Percentiles rank a stretch among this genome's conserved stretches.
Conservation (phyloP, 2,797 vertebrate species). For the Gymnothorax javanicus region DNA sequence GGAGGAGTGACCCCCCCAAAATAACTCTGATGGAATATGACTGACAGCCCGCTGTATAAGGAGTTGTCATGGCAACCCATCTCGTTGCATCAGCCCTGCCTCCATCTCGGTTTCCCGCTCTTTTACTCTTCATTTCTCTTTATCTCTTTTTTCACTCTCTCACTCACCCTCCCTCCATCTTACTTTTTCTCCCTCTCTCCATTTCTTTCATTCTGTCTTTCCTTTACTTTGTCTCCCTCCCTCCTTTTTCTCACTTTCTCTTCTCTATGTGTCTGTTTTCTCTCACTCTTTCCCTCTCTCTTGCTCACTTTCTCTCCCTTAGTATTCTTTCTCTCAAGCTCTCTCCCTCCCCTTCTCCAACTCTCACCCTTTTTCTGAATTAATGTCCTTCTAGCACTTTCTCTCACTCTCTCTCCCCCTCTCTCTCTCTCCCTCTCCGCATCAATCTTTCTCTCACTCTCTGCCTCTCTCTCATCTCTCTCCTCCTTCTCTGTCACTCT, state of each 20-base stretch:
- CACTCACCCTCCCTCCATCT: conserved; percentile 48
- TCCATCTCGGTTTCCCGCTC: conserved; percentile 54
- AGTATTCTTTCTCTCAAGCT: conserved; percentile 51
- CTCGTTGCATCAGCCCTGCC: conserved; percentile 61
- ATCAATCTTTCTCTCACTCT: conserved; percentile 31
- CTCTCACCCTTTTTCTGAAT: too few relatives aligned
- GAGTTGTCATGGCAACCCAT: conserved; percentile 83
- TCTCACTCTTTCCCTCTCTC: conserved; percentile 51
- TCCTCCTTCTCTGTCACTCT: conserved; percentile 42
- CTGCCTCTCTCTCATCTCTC: conserved; percentile 35
- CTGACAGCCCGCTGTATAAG: conserved; percentile 73
- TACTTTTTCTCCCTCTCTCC: conserved; percentile 27
- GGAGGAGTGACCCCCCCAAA: conserved; percentile 67
- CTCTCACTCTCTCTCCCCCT: conserved; percentile 48
- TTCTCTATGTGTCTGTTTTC: conserved; percentile 35
- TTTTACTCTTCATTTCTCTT: conserved; percentile 50
- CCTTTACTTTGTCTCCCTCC: conserved; percentile 33
- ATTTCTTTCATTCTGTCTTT: conserved; percentile 26
- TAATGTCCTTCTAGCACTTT: conserved; percentile 45
- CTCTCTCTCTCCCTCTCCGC: conserved; percentile 26
- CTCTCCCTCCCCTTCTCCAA: conserved; percentile 31
- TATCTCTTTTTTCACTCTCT: conserved; percentile 47
- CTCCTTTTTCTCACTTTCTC: conserved; percentile 8
- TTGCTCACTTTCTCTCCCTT: conserved; percentile 11
- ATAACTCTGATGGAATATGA: conserved; percentile 70